These are phyloP conservation scores for Caenorhabditis drosophilae DNA, from an alignment of 2,888 invertebrate species.

Conservation along the genomic window DNA sequence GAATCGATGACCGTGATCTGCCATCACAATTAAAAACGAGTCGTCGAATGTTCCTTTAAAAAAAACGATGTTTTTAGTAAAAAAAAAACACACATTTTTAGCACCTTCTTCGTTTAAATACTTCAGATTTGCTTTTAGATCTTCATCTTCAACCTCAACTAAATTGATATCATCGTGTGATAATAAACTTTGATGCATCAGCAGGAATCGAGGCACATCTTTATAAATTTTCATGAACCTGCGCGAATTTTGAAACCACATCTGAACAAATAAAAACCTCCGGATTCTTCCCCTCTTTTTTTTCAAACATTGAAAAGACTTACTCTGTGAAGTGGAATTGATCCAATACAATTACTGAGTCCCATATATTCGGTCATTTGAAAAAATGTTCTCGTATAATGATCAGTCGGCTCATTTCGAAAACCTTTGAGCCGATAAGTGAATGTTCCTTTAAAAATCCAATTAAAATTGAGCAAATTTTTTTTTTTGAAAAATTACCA, in stretches of 20 bases:
- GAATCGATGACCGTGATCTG: conserved; percentile 90
- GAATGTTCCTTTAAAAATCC: conserved; percentile 75
- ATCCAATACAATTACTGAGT: conserved; percentile 78
- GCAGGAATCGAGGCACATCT: conserved; percentile 80
- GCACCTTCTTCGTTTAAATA: conserved; percentile 40
- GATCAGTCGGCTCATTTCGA: conserved; percentile 82
- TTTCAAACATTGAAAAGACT: no score
- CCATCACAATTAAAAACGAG: conserved; percentile 85
- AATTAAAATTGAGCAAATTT: neutral
- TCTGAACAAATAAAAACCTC: conserved; percentile 38
- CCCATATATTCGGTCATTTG: conserved; percentile 76
- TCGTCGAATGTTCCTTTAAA: conserved; percentile 77
- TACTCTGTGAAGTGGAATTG: conserved; percentile 76
- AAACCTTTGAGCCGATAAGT: conserved; percentile 89
- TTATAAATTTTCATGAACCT: conserved; percentile 76
- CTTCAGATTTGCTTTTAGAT: conserved; percentile 50
- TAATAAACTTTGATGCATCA: conserved; percentile 85
- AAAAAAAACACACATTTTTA: no score
- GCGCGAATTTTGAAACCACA: conserved; percentile 70
- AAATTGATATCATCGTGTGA: conserved; percentile 85
- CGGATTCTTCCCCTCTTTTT: no score
- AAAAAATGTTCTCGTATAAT: conserved; percentile 85
- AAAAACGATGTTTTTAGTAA: neutral
- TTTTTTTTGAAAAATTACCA: conserved; percentile 73
- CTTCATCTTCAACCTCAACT: conserved; percentile 73